Evolutionary conservation across 2,888 invertebrate species (phyloP).

Genomic region (Sthenelais limicola): DNA sequence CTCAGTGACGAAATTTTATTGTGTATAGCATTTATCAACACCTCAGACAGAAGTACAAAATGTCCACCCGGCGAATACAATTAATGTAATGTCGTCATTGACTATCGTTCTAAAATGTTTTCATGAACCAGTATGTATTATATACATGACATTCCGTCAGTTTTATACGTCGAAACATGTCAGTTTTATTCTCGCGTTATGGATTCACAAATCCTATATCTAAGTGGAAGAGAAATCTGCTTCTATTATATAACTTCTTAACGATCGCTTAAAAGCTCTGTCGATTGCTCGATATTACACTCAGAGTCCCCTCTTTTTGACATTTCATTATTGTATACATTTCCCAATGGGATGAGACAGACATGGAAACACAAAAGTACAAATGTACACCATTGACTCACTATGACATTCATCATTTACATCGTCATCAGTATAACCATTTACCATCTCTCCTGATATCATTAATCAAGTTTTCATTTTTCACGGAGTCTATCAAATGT

Average conservation of each 20-base stretch:
- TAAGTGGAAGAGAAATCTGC: constrained; percentile 19
- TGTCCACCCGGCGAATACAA: background rate
- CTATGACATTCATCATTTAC: constrained; percentile 24
- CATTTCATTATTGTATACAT: constrained; percentile 7
- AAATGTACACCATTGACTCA: constrained; percentile 36
- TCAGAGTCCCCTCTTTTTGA: constrained; percentile 5
- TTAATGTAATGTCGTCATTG: constrained; percentile 6
- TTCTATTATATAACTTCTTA: constrained; percentile 10
- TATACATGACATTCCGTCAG: constrained; percentile 19
- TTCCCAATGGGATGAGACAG: constrained; percentile 32
- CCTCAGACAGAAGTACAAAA: constrained; percentile 27
- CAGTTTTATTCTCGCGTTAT: background rate
- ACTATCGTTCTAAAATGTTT: constrained; percentile 8
- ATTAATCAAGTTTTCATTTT: too few species aligned
- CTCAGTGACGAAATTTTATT: constrained; percentile 11
- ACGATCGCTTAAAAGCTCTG: background rate
- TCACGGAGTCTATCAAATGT: too few species aligned
- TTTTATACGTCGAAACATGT: too few species aligned
- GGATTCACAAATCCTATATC: constrained; percentile 25
- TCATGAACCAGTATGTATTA: constrained; percentile 24
- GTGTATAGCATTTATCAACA: constrained; percentile 8
- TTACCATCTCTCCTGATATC: too few species aligned
- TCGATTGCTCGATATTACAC: constrained; percentile 8
- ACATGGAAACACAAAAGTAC: constrained; percentile 32
- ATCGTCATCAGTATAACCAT: constrained; percentile 12